These are phyloP conservation scores for Nothura maculosa DNA, from an alignment of 2,797 vertebrate species.

Conservation along the genomic window DNA sequence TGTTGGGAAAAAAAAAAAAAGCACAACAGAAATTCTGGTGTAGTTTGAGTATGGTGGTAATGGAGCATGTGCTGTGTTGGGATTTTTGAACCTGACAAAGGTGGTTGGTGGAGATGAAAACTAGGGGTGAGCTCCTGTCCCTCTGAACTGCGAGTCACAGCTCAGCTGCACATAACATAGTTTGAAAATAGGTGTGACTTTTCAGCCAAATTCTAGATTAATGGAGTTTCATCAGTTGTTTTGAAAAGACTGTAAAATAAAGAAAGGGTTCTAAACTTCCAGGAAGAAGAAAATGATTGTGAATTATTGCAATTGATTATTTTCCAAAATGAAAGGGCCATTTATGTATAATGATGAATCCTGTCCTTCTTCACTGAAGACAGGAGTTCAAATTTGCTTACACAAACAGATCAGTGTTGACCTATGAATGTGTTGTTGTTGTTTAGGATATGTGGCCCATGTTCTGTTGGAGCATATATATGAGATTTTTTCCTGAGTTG, in stretches of 20 bases:
- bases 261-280: not conserved
- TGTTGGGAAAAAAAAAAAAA: not conserved
- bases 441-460: not conserved
- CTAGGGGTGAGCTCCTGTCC: not conserved
- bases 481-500: not conserved
- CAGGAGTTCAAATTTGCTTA: not conserved
- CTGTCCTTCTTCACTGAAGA: not conserved
- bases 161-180: not conserved
- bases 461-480: not conserved
- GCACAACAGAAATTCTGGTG: not conserved
- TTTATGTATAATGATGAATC: not conserved
- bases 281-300: not conserved
- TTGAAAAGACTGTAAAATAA: not conserved
- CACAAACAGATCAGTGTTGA: not conserved
- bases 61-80: not conserved
- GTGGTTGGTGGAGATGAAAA: not conserved
- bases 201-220: not conserved
- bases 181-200: not conserved
- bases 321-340: not conserved
- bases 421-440: not conserved
- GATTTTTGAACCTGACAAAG: not conserved
- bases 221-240: not conserved
- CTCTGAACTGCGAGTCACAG: not conserved
- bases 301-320: not conserved
- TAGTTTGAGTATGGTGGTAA: not conserved